These are phyloP conservation scores for Eulemur mongoz DNA, from an alignment of 2,797 vertebrate genomes.

Conservation along the genomic window DNA sequence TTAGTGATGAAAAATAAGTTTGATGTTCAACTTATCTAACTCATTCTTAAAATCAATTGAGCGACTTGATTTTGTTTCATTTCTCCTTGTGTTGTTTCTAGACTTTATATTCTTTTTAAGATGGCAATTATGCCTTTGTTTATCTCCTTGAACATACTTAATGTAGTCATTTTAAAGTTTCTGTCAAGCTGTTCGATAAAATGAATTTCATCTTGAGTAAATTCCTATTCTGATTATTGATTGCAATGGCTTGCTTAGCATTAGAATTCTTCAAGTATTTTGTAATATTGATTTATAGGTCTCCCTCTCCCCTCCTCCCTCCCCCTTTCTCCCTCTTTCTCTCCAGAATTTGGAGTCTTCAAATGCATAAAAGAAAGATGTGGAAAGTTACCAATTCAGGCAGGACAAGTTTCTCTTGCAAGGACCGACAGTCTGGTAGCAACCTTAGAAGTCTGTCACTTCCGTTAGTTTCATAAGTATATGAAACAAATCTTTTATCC, in stretches of 20 bases:
- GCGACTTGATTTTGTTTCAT: background rate
- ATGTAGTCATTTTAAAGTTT: conserved; percentile 16
- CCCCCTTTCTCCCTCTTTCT: background rate
- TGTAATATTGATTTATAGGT: background rate
- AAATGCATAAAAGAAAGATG: background rate
- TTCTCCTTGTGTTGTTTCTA: background rate
- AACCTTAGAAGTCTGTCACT: background rate
- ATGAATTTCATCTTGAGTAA: conserved; percentile 4
- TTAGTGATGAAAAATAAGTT: background rate
- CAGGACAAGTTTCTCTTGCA: background rate
- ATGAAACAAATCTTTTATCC: background rate
- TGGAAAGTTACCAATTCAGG: background rate
- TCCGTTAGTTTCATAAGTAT: background rate
- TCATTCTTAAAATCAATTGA: background rate
- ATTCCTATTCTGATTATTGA: conserved; percentile 15
- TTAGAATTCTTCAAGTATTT: conserved; percentile 38
- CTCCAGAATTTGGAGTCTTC: background rate
- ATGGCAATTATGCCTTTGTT: background rate
- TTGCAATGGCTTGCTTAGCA: conserved; percentile 12
- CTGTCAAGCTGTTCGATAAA: background rate
- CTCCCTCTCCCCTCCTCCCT: background rate
- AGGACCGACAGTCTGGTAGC: background rate
- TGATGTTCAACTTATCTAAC: background rate
- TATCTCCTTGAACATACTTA: background rate
- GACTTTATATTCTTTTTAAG: background rate